phyloP scores from a whole-genome alignment of 2,797 vertebrate species.

The Eutrigla gurnardus region DNA sequence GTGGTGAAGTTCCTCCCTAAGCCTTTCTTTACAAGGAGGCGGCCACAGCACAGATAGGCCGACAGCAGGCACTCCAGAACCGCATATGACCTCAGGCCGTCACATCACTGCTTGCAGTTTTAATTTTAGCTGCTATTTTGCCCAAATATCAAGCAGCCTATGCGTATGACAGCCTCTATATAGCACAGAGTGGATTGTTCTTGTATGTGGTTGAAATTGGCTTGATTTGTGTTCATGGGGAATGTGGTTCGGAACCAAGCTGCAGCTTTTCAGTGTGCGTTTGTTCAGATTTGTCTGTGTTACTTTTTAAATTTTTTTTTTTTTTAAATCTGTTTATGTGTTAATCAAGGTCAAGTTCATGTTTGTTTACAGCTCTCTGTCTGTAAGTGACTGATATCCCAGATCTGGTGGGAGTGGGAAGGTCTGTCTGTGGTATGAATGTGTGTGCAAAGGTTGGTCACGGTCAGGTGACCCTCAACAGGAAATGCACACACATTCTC shows the following conservation, averaged over 20 bases:
- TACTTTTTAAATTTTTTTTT: constrained; percentile 15
- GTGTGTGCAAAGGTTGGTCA: constrained; percentile 45
- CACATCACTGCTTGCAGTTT: too few species aligned
- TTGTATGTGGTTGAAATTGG: neutral
- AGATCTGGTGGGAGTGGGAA: constrained; percentile 30
- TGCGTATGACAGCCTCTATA: neutral
- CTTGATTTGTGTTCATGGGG: neutral
- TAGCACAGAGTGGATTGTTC: neutral
- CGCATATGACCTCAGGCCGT: too few species aligned
- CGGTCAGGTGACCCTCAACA: constrained; percentile 34
- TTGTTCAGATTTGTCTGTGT: neutral
- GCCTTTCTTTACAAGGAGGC: too few species aligned
- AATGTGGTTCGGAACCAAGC: neutral
- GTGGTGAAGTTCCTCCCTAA: too few species aligned
- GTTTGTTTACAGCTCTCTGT: constrained; percentile 41
- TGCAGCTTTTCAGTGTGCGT: neutral
- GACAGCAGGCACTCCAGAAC: too few species aligned
- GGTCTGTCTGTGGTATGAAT: constrained; percentile 41
- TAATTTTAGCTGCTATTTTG: neutral
- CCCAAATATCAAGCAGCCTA: neutral
- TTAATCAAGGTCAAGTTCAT: constrained; percentile 34
- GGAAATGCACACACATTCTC: constrained; percentile 1
- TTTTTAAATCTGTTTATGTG: neutral
- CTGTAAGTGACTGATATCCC: constrained; percentile 55
- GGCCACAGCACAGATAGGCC: too few species aligned